Conservation (phyloP, 64 coral and sea anemone species). For the Montipora foliosa region DNA sequence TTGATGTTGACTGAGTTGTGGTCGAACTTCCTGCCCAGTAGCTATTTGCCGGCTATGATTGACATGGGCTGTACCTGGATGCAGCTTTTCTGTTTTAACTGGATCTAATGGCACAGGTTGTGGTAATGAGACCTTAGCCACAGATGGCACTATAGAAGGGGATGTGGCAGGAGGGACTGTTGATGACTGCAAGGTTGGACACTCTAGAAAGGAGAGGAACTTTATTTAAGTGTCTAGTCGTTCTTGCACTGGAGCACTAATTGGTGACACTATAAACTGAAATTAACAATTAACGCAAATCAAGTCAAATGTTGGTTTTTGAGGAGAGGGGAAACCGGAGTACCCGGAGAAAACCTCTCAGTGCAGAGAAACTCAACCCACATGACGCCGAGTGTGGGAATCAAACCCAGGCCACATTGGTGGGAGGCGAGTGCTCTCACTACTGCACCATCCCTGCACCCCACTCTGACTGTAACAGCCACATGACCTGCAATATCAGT, state of each 20-base stretch:
- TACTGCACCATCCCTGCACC: background rate
- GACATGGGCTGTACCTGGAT: background rate
- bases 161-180: background rate
- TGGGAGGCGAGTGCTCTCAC: no score
- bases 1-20: background rate
- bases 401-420: no score
- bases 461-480: background rate
- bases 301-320: no score
- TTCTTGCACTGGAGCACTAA: no score
- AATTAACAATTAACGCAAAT: no score
- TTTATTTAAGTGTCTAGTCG: no score
- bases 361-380: no score
- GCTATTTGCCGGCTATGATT: conserved; percentile 15
- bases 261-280: no score
- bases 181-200: background rate
- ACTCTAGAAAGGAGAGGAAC: no score
- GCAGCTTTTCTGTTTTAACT: background rate
- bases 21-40: background rate
- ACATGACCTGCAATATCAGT: conserved; percentile 1
- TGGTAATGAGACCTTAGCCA: background rate
- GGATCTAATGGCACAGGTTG: background rate
- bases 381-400: background rate
- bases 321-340: no score
- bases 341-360: no score
- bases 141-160: background rate